phyloP scores from a whole-genome alignment of 2,888 invertebrate genomes.

The Buathra laborator region DNA sequence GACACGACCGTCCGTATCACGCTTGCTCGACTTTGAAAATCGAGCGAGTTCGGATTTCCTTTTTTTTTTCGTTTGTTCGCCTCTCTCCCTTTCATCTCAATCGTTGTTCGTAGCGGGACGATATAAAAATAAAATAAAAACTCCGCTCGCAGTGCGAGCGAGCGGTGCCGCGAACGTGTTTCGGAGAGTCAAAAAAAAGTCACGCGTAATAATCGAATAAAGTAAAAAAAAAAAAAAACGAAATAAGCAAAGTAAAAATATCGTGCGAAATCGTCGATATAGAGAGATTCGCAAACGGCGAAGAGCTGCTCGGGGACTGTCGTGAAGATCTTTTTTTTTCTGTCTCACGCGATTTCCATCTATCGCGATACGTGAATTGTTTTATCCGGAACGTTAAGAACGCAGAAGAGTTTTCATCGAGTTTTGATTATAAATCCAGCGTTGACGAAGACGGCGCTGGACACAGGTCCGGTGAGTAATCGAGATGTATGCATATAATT shows the following conservation, averaged over 20 bases:
- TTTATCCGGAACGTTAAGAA: constrained; percentile 27
- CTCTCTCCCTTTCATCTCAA: constrained; percentile 15
- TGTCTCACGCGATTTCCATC: neutral
- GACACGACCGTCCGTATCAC: constrained; percentile 5
- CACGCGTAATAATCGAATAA: neutral
- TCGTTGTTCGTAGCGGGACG: constrained; percentile 44
- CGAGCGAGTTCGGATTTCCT: constrained; percentile 12
- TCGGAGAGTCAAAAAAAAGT: constrained; percentile 10
- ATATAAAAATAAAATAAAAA: constrained; percentile 27
- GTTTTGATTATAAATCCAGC: constrained; percentile 43
- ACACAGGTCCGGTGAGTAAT: constrained; percentile 42
- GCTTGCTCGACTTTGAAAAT: constrained; percentile 1
- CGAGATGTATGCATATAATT: neutral
- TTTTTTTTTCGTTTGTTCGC: constrained; percentile 26
- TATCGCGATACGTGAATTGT: constrained; percentile 38
- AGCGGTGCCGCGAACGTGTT: constrained; percentile 55
- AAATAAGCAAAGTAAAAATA: neutral
- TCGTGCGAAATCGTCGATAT: neutral
- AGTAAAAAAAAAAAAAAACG: neutral
- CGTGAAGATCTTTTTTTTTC: neutral
- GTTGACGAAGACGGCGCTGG: neutral
- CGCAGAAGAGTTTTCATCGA: constrained; percentile 33
- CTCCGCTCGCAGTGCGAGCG: constrained; percentile 56
- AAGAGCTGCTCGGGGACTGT: neutral
- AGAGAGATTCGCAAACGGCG: constrained; percentile 34